These are phyloP conservation scores for Corticium candelabrum DNA, from an alignment of 37 sponge, comb jelly and placozoan genomes.

Conservation along the genomic window DNA sequence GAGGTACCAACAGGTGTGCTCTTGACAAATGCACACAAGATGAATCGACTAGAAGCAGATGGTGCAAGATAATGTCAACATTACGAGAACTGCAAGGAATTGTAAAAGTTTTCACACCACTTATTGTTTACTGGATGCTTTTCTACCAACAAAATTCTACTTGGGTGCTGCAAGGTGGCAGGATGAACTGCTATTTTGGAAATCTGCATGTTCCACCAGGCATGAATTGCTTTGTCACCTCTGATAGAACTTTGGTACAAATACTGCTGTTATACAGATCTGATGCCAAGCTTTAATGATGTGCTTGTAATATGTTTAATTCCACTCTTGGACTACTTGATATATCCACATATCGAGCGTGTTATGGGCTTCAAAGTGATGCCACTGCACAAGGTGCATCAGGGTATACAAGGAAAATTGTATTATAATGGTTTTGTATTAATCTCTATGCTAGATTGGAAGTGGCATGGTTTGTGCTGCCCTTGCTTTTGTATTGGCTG, in stretches of 20 bases:
- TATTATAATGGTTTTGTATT: not conserved
- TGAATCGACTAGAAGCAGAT: no score
- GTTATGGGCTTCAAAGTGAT: slow-evolving; percentile 27
- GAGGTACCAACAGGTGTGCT: no score
- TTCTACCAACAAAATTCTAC: slow-evolving; percentile 71
- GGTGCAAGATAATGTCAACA: no score
- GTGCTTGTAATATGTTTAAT: slow-evolving; percentile 42
- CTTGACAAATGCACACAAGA: no score
- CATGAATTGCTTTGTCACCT: no score
- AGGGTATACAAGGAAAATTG: not conserved
- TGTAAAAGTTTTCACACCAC: slow-evolving; percentile 44
- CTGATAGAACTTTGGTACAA: no score
- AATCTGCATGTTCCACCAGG: slow-evolving; percentile 57
- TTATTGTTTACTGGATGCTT: slow-evolving; percentile 53
- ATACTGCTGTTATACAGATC: slow-evolving; percentile 16
- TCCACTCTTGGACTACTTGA: slow-evolving; percentile 44
- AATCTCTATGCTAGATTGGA: slow-evolving; percentile 20
- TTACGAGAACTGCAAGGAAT: no score
- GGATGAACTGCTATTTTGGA: slow-evolving; percentile 57
- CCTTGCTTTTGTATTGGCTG: slow-evolving; percentile 47
- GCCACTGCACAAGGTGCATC: slow-evolving; percentile 48
- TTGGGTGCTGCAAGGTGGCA: slow-evolving; percentile 51
- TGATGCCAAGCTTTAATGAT: slow-evolving; percentile 70
- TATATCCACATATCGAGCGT: slow-evolving; percentile 44
- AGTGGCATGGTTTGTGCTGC: slow-evolving; percentile 52